Conservation (phyloP, 1,140 invertebrate species). For the Anoplolepis gracilipes region DNA sequence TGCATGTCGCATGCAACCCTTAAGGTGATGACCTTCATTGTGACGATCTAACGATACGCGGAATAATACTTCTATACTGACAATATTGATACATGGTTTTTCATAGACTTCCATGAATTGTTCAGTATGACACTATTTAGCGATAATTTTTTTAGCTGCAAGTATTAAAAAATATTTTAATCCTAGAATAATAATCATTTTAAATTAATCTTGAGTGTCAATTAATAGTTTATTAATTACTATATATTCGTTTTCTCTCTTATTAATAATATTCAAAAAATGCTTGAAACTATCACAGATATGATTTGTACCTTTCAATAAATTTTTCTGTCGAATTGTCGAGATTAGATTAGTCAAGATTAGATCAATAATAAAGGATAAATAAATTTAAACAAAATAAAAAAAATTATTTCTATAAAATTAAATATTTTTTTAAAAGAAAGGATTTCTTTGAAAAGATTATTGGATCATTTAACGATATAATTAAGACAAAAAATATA, state of each 20-base stretch:
- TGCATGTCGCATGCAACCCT: conserved; percentile 11
- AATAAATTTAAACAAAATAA: conserved; percentile 3
- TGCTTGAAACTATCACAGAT: neutral
- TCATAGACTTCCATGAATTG: conserved; percentile 11
- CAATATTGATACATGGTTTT: neutral
- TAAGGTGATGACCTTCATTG: conserved; percentile 47
- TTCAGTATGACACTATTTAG: neutral
- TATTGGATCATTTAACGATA: neutral
- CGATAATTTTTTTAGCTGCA: neutral
- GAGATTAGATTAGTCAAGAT: neutral
- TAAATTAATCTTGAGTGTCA: conserved; percentile 13
- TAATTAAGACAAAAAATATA: conserved; percentile 12
- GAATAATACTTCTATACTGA: conserved; percentile 19
- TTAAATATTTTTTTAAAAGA: neutral
- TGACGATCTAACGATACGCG: conserved; percentile 5
- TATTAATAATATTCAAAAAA: neutral
- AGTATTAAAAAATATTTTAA: neutral
- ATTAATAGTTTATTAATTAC: neutral
- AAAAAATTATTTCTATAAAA: neutral
- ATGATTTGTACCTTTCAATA: neutral
- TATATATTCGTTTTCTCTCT: neutral
- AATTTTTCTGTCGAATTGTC: neutral
- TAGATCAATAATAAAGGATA: neutral
- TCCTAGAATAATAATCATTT: neutral
- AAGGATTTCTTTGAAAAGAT: neutral